Base-by-base conservation (phyloP, 2,888 invertebrate species). In the Drosophila setosimentum region DNA sequence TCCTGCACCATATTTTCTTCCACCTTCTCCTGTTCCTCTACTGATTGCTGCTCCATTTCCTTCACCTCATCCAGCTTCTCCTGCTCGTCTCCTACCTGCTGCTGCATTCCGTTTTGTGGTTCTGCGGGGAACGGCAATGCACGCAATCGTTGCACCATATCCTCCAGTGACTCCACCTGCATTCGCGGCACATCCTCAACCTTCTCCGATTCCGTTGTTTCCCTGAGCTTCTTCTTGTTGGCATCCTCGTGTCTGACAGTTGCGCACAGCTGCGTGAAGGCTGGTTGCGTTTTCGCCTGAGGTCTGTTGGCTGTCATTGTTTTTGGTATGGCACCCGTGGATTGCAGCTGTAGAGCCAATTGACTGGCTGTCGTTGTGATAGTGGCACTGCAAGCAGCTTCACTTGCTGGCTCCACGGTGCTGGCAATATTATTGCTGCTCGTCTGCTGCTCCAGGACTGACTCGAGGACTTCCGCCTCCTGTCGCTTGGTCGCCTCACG, bases 141-240 rank as follows among this genome's bases (percentile, higher is more conserved):
- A 10, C 84, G 80, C n/a, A 92, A 71, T n/a, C 92, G 90, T 24
- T 73, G 83, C 33, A 92, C 92, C 92, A 92, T 91, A 30, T 91
- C 83, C 65, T 92, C 92, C 16, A 92, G 64, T 0, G 90, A 73
- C 37, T 90, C 89, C 0, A 70, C 30, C 18, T 61, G 21, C 27
- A 16, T 30, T 4, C 42, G 32, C 13, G 63, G 73, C 57, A 33
- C 62, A 35, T 16, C 42, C 6, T 18, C 45, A 45, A 40, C 61
- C 70, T 53, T 33, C 42, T 64, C 77, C n/a, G 24, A 49, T 66
- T 71, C 68, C 57, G 57, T 18, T 6, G 64, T 32, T 61, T 78
- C 55, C 54, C 57, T 76, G 7, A 59, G 64, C 13, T 82, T 76
- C 33, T 79, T 84, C 49, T 79, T 87, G 13, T 64, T 55, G 32